A percentile compares a stretch with the other conserved stretches of the same genome.
These are phyloP conservation scores for Lithophane ornitopus DNA, from an alignment of 2,888 invertebrate species.

Conservation along the genomic window DNA sequence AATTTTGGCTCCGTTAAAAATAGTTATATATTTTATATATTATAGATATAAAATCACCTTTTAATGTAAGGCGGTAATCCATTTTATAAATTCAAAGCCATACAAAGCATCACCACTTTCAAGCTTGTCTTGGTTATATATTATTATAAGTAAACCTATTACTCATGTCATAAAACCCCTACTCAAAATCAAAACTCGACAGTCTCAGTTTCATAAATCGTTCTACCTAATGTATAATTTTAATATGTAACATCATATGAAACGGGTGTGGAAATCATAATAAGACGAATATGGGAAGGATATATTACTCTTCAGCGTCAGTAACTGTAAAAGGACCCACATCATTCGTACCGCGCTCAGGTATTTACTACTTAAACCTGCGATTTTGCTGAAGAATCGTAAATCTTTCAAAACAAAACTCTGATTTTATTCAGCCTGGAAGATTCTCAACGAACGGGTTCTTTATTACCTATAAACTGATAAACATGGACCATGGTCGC, in stretches of 20 bases:
- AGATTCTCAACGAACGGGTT: neutral
- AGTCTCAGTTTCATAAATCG: conserved; percentile 54
- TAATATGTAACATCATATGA: conserved; percentile 54
- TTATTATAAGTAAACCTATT: conserved; percentile 25
- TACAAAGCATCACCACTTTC: conserved; percentile 31
- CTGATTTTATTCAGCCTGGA: conserved; percentile 37
- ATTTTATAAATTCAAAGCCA: conserved; percentile 18
- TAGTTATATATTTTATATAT: neutral
- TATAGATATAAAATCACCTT: neutral
- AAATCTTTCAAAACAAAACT: conserved; percentile 48
- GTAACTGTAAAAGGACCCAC: conserved; percentile 66
- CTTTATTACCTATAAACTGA: neutral
- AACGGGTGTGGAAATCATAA: conserved; percentile 66
- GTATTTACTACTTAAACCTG: conserved; percentile 35
- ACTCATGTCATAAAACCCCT: conserved; percentile 55
- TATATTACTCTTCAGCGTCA: conserved; percentile 61
- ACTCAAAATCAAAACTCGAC: conserved; percentile 57
- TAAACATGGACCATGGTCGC: too few relatives aligned
- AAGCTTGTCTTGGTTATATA: conserved; percentile 14
- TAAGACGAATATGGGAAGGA: conserved; percentile 61
- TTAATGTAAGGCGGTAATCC: neutral
- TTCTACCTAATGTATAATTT: conserved; percentile 60
- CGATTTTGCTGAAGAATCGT: conserved; percentile 35
- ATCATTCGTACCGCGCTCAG: conserved; percentile 64
- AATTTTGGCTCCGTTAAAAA: neutral